Evolutionary conservation across 2,113 vertebrate species (phyloP), one percentile per base, ranked within the genome.

Genomic region (Burhinus bistriatus): DNA sequence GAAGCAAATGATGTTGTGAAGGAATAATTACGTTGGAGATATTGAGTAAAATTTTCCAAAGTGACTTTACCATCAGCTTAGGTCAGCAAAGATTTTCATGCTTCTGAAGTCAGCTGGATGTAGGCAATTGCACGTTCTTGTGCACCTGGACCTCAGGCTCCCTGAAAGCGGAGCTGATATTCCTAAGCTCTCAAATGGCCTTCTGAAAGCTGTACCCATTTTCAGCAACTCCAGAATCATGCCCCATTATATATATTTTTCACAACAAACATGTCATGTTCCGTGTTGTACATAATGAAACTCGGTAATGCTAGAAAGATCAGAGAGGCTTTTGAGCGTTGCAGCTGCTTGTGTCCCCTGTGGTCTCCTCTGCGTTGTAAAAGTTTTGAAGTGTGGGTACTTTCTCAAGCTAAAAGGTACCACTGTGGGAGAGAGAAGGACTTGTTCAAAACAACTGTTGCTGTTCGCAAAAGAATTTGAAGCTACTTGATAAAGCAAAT

Each of bases 381-480:
- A 25, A 49, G 71, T 89, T 92, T 88, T 90, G 73, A 92, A 91
- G 15, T 21, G 19, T 77, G 72, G 26, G 14, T 94, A 5, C 38
- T 73, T 95, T 62, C 57, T 83, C n/a, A 91, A 92, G 78, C 38
- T 68, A 42, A 96, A 96, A 84, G 26, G 6, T 83, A 49, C 7
- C 6, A 55, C 51, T 81, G 26, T 52, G 77, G 62, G 88, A 85
- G 72, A 86, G 79, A 87, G 75, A 94, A 82, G 82, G 81, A 62
- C 80, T 89, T 87, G 71, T 88, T 94, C 69, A 91, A 91, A 97
- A 79, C 44, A 15, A 64, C 68, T 88, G 73, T 87, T 95, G 93
- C 84, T 90, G 47, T 83, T 96, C 83, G 71, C 81, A 89, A 84
- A 90, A 81, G 71, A 62, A n/a, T 84, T 52, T 66, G 49, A 76